phyloP scores from a whole-genome alignment of 2,113 vertebrate genomes.

The Platichthys flesus region DNA sequence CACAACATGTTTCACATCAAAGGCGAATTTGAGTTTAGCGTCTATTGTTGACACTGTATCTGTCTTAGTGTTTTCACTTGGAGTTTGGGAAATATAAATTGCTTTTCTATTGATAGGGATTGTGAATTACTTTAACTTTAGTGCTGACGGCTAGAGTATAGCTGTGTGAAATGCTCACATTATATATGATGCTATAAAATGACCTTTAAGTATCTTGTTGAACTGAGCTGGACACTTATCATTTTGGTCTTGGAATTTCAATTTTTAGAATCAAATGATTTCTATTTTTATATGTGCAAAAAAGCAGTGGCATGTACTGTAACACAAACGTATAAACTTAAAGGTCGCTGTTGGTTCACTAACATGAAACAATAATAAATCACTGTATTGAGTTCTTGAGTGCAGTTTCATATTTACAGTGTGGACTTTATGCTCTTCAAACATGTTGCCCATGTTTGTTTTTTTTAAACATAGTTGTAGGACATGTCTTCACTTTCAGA shows the following conservation, averaged over 20 bases:
- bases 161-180: conserved; percentile 60
- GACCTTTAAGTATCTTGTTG: conserved; percentile 68
- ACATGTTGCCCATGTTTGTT: too few species aligned
- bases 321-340: conserved; percentile 36
- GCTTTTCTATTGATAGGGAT: conserved; percentile 47
- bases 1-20: conserved; percentile 25
- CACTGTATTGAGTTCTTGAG: conserved; percentile 20
- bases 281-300: conserved; percentile 81
- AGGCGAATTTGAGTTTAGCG: neutral
- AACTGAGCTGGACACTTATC: conserved; percentile 65
- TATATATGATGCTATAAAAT: conserved; percentile 60
- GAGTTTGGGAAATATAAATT: conserved; percentile 5
- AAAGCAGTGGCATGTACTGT: conserved; percentile 60
- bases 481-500: too few species aligned
- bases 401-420: neutral
- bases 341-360: conserved; percentile 56
- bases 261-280: conserved; percentile 72
- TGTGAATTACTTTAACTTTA: conserved; percentile 30
- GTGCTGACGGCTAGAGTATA: conserved; percentile 35
- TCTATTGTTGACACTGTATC: conserved; percentile 22
- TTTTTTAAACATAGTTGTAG: too few species aligned
- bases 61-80: conserved; percentile 8
- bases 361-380: conserved; percentile 61
- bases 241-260: conserved; percentile 65
- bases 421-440: neutral